A percentile compares a stretch with the other conserved stretches of the same genome.
phyloP scores from a whole-genome alignment of 92 coral and sea anemone genomes.

The Paragorgia papillata region DNA sequence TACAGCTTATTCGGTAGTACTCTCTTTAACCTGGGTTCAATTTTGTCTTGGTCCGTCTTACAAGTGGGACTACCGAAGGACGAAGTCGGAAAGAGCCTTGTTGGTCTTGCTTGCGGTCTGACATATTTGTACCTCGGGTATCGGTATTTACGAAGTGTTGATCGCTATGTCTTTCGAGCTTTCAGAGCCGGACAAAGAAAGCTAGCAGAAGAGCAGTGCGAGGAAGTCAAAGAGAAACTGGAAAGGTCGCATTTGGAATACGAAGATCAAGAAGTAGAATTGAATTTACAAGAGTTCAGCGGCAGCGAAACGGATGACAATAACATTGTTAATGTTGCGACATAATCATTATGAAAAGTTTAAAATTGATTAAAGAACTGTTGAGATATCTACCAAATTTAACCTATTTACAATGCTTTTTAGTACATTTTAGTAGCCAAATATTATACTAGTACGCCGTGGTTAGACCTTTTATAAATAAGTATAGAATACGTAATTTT shows the following conservation, averaged over 20 bases:
- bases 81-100: conserved; percentile 67
- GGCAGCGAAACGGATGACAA: background rate
- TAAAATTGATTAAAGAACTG: too few relatives aligned
- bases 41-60: conserved; percentile 89
- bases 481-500: too few relatives aligned
- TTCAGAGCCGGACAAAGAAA: conserved; percentile 67
- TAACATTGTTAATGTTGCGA: background rate
- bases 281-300: conserved; percentile 16
- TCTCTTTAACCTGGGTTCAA: conserved; percentile 86
- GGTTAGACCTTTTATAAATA: too few relatives aligned
- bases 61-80: conserved; percentile 79
- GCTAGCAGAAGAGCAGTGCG: conserved; percentile 35
- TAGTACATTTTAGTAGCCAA: too few relatives aligned
- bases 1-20: conserved; percentile 87
- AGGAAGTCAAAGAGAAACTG: conserved; percentile 18
- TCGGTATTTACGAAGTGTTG: conserved; percentile 70
- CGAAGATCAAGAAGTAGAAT: conserved; percentile 35
- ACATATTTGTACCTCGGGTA: conserved; percentile 70
- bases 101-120: conserved; percentile 75
- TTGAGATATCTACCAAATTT: too few relatives aligned
- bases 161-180: conserved; percentile 53
- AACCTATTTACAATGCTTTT: too few relatives aligned
- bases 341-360: too few relatives aligned
- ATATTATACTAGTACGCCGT: too few relatives aligned
- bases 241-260: conserved; percentile 26